A percentile compares a stretch with the other conserved stretches of the same genome.
Evolutionary conservation across 2,113 vertebrate species (phyloP).

Genomic region (Anser cygnoides): DNA sequence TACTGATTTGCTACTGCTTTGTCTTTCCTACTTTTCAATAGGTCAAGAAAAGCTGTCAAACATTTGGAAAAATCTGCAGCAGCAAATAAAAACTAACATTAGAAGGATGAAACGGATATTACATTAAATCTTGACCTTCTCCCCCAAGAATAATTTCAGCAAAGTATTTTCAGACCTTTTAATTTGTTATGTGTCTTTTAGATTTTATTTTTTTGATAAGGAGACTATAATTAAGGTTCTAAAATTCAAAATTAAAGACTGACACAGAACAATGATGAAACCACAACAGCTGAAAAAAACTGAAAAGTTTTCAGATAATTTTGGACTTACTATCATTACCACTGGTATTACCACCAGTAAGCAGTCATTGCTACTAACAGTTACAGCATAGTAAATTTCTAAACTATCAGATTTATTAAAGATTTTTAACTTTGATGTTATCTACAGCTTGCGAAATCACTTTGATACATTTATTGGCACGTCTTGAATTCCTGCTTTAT

Average conservation of each 20-base stretch:
- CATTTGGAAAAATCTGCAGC: neutral
- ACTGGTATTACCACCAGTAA: neutral
- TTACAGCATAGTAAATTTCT: neutral
- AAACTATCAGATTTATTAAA: neutral
- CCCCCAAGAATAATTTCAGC: accelerated
- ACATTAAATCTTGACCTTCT: neutral
- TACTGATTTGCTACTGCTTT: neutral
- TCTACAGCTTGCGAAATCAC: neutral
- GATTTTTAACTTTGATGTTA: neutral
- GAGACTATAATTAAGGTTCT: neutral
- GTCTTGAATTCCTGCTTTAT: neutral
- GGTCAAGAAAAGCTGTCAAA: neutral
- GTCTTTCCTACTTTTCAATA: neutral
- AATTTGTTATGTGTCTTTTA: neutral
- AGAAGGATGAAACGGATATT: neutral
- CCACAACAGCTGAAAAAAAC: neutral
- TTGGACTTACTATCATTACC: neutral
- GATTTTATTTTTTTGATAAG: neutral
- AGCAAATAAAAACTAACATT: neutral
- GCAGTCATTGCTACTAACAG: neutral
- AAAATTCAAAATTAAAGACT: neutral
- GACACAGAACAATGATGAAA: neutral
- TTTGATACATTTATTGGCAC: neutral
- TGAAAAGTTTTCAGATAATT: neutral
- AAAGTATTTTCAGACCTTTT: neutral